These are phyloP conservation scores for Rhinogobio ventralis DNA, from an alignment of 2,797 vertebrate genomes.

Conservation along the genomic window DNA sequence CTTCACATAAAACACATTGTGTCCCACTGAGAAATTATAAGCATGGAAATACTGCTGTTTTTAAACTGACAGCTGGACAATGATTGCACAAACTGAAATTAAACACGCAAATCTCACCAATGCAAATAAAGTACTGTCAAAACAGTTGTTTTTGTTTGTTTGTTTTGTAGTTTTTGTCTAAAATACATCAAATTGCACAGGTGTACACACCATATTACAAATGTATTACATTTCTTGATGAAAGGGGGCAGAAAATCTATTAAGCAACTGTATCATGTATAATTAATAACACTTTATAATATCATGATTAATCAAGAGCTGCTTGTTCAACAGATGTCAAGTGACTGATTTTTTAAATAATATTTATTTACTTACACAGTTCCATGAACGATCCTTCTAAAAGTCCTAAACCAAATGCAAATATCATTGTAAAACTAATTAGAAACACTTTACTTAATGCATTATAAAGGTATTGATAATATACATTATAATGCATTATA, in stretches of 20 bases:
- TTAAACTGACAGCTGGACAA: slow-evolving; percentile 55
- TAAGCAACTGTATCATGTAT: not conserved
- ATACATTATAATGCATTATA: not conserved
- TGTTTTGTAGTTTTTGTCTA: not conserved
- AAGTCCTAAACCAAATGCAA: not conserved
- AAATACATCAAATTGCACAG: not conserved
- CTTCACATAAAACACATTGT: slow-evolving; percentile 62
- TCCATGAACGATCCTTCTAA: not conserved
- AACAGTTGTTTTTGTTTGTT: no score
- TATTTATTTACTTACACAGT: not conserved
- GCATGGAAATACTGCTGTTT: slow-evolving; percentile 53
- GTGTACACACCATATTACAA: not conserved
- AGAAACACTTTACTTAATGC: not conserved
- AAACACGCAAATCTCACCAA: not conserved
- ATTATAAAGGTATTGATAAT: not conserved
- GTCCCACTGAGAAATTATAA: slow-evolving; percentile 72
- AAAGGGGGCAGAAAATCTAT: not conserved
- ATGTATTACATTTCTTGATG: not conserved
- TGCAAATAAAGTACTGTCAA: not conserved
- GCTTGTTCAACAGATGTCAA: not conserved
- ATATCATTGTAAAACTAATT: not conserved
- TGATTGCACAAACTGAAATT: slow-evolving; percentile 66
- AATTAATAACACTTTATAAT: not conserved
- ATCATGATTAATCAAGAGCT: not conserved
- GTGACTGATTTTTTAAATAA: not conserved